Percentiles rank a stretch among this genome's conserved stretches.
Evolutionary conservation across 2,113 vertebrate species (phyloP).

Genomic region (Halcyon senegalensis): DNA sequence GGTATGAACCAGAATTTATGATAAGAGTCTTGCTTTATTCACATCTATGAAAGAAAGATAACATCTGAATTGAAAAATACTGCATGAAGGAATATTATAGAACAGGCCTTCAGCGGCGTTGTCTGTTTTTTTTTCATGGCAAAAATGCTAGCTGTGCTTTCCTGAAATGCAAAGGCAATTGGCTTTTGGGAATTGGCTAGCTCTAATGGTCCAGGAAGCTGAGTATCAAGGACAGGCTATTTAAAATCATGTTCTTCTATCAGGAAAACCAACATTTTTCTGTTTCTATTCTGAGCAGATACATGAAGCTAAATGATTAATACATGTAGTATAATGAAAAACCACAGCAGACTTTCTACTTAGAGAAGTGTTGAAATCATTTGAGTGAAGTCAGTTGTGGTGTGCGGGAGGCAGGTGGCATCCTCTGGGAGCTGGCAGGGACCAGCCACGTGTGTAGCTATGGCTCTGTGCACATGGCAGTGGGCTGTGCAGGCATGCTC

Average conservation of each 20-base stretch:
- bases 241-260: constrained; percentile 12
- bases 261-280: neutral
- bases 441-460: neutral
- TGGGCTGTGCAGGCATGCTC: neutral
- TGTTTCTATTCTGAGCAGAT: constrained; percentile 18
- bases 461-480: fast-evolving
- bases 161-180: constrained; percentile 27
- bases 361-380: neutral
- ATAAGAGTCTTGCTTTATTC: neutral
- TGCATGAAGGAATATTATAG: neutral
- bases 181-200: constrained; percentile 18
- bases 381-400: neutral
- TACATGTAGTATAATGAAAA: neutral
- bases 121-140: neutral
- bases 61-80: neutral
- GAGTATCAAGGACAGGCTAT: constrained; percentile 12
- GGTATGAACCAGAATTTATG: neutral
- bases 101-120: neutral
- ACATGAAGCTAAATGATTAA: neutral
- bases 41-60: neutral
- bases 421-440: neutral
- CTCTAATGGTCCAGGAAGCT: neutral
- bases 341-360: neutral
- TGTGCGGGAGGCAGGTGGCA: neutral
- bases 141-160: constrained; percentile 5